Base-by-base conservation (phyloP, 2,797 vertebrate species). In the Poeciliopsis presidionis region DNA sequence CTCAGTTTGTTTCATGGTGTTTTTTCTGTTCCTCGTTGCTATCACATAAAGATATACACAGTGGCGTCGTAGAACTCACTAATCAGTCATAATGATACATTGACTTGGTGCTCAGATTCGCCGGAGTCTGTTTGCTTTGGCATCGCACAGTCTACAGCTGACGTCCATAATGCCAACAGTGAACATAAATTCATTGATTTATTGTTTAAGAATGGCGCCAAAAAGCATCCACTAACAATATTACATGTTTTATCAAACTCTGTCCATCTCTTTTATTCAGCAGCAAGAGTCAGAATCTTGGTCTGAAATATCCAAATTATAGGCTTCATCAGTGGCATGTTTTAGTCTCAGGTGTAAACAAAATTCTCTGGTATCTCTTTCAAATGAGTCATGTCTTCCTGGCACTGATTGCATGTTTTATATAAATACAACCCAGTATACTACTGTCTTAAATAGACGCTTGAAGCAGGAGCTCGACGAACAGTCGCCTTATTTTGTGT, bases 61-160 rank as follows among this genome's bases (percentile, higher is more conserved):
- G 73, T 11, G 22, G 20, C 76, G 75, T 69, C 14, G 61, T 55
- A 45, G 43, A 55, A 41, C 47, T 91, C 63, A 12, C 12, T 22
- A 20, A 39, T 67, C 88, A 80, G 71, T 55, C 73, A 86, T 84
- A 85, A 11, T 83, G 83, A 74, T 79, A 4, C 41, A 78, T 87
- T 51, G 90, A 91, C 90, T 91, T 88, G 28, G 84, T 83, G 81
- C 86, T 90, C 78, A 74, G 43, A 65, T 39, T 65, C 5, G 8
- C 63, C 16, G 25, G 8, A 67, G 2, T 67, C 77, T 53, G 72
- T 84, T 78, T 76, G 57, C 73, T 1, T 36, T 73, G 81, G 36
- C 36, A 69, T 43, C 43, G 33, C 22, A 70, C 25, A n/a, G 11
- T 70, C 12, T 67, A 43, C 65, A 67, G 3, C 22, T 67, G 22